Percentiles rank a stretch among this genome's conserved stretches.
phyloP scores from a whole-genome alignment of 2,113 vertebrate genomes.

The Xiphias gladius region DNA sequence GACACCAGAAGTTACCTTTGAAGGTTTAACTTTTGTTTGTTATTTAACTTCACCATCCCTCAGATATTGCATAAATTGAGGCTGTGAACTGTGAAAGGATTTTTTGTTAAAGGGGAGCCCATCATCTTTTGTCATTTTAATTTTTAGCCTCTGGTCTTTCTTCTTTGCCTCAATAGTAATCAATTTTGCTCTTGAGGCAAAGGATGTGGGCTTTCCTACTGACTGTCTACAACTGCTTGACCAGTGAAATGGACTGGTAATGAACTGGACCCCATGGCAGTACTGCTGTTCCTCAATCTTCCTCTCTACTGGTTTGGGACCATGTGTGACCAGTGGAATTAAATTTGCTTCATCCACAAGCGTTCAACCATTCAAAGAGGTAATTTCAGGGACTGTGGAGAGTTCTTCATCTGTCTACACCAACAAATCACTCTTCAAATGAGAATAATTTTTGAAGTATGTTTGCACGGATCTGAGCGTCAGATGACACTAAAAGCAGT shows the following conservation, averaged over 20 bases:
- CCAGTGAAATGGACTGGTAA: slow-evolving; percentile 12
- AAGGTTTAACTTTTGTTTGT: too few relatives aligned
- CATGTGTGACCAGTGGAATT: slow-evolving; percentile 59
- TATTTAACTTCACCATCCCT: too few relatives aligned
- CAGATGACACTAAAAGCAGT: slow-evolving; percentile 5
- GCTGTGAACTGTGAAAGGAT: not conserved
- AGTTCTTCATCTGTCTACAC: slow-evolving; percentile 33
- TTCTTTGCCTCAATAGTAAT: not conserved
- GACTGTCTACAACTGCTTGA: not conserved
- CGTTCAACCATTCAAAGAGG: slow-evolving; percentile 18
- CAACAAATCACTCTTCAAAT: slow-evolving; percentile 28
- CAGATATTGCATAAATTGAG: not conserved
- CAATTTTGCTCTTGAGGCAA: not conserved
- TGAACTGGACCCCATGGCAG: slow-evolving; percentile 19
- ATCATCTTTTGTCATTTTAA: not conserved
- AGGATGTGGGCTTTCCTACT: not conserved
- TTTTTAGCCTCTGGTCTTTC: not conserved
- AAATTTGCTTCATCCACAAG: slow-evolving; percentile 42
- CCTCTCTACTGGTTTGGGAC: slow-evolving; percentile 59
- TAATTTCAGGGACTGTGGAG: slow-evolving; percentile 36
- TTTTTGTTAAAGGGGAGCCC: not conserved
- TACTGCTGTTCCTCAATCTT: slow-evolving; percentile 52
- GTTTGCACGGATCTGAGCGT: not conserved
- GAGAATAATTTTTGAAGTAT: not conserved
- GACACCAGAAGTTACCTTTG: too few relatives aligned